Conservation (phyloP, 2,797 vertebrate genomes). For the Clamator glandarius region DNA sequence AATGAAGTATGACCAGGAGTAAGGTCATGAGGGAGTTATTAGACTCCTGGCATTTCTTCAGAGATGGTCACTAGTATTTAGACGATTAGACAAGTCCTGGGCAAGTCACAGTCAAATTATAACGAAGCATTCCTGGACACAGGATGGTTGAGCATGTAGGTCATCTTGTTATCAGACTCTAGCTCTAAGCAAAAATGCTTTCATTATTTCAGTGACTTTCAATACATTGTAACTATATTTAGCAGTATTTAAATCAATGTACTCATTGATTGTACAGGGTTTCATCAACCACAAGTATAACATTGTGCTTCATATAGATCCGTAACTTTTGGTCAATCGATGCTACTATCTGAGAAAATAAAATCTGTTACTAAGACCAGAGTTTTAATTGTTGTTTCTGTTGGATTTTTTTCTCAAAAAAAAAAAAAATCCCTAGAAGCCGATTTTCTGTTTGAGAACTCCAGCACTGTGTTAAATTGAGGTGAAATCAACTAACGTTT, state of each 20-base stretch:
- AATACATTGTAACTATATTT: neutral
- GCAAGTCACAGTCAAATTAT: neutral
- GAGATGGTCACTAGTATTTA: neutral
- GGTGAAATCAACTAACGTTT: neutral
- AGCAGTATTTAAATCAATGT: neutral
- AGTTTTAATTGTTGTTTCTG: fast-evolving
- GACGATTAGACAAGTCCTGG: neutral
- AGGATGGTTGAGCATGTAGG: neutral
- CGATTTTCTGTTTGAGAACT: neutral
- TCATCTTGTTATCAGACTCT: neutral
- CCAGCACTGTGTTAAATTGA: neutral
- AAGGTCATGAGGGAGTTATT: neutral
- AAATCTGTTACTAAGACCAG: neutral
- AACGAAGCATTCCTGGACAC: neutral
- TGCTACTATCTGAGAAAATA: neutral
- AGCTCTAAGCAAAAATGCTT: neutral
- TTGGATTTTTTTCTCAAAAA: neutral
- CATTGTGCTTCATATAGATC: neutral
- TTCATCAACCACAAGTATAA: neutral
- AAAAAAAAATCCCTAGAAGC: neutral
- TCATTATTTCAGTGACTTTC: neutral
- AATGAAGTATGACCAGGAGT: neutral
- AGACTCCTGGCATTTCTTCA: neutral
- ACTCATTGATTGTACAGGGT: neutral
- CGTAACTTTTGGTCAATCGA: neutral